A percentile compares a stretch with the other conserved stretches of the same genome.
Evolutionary conservation across 37 sponge, comb jelly and placozoan species (phyloP).

Genomic region (Haliclona indistincta): DNA sequence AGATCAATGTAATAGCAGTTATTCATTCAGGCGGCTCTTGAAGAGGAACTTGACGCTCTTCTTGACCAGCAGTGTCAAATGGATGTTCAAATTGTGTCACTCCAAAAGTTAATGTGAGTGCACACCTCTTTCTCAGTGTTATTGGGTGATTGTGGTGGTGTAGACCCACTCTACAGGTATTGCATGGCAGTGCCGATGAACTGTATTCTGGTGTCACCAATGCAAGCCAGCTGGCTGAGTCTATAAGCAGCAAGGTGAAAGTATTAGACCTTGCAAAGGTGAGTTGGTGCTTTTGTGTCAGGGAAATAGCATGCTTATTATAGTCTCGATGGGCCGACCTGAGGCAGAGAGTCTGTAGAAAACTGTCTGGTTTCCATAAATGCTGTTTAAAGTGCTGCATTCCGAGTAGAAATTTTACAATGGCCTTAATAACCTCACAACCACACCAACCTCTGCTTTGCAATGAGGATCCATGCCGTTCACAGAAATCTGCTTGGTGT

Average conservation of each 20-base stretch:
- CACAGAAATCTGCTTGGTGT: no score
- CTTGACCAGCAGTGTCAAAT: conserved; percentile 72
- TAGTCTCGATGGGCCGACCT: no score
- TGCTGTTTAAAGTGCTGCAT: no score
- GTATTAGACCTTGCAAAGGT: conserved; percentile 85
- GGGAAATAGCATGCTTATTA: no score
- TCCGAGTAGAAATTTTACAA: no score
- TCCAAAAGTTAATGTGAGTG: conserved; percentile 63
- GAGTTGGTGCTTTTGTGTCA: no score
- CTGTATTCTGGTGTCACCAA: conserved; percentile 35
- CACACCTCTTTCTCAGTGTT: background rate
- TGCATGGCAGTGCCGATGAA: conserved; percentile 21
- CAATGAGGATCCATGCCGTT: no score
- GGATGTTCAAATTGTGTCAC: conserved; percentile 60
- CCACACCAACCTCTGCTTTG: no score
- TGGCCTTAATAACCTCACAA: no score
- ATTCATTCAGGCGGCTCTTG: conserved; percentile 27
- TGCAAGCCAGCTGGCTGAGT: conserved; percentile 76
- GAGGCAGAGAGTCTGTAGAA: no score
- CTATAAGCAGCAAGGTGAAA: conserved; percentile 85
- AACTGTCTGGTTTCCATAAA: no score
- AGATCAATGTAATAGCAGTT: background rate
- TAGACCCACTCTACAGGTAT: conserved; percentile 57
- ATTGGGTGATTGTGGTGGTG: background rate
- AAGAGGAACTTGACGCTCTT: conserved; percentile 48